These are phyloP conservation scores for Drosophila atroscutellata DNA, from an alignment of 2,888 invertebrate species.

Conservation along the genomic window DNA sequence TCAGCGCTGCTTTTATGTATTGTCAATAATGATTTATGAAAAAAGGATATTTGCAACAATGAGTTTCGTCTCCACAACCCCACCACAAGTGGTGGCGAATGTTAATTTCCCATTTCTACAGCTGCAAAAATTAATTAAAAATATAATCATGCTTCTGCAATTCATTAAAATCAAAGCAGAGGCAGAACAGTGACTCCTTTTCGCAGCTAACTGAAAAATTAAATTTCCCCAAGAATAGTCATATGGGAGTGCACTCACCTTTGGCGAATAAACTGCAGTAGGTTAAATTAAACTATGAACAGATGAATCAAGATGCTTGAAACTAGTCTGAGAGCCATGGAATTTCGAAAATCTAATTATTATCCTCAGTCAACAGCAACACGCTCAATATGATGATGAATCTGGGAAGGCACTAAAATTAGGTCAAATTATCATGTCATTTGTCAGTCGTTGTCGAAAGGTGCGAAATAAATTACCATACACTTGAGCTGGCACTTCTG, in stretches of 20 bases:
- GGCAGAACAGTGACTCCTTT: not conserved
- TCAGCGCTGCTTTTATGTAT: not conserved
- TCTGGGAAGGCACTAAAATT: slow-evolving; percentile 2
- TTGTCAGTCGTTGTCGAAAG: slow-evolving; percentile 35
- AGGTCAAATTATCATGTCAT: slow-evolving; percentile 43
- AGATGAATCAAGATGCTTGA: not conserved
- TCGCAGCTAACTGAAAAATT: not conserved
- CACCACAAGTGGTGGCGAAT: not conserved
- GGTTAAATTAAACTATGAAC: not conserved
- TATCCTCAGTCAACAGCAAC: slow-evolving; percentile 1
- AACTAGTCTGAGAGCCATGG: not conserved
- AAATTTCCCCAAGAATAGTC: not conserved
- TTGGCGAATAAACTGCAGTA: not conserved
- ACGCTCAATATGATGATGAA: slow-evolving; percentile 3
- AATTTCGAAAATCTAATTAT: slow-evolving; percentile 4
- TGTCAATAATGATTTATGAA: not conserved
- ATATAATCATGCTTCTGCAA: not conserved
- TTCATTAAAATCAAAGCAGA: not conserved
- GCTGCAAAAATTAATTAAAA: slow-evolving; percentile 10
- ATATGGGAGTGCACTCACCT: not conserved
- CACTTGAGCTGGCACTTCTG: slow-evolving; percentile 38
- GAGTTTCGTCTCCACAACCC: not conserved
- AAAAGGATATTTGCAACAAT: not conserved
- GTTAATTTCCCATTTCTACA: not conserved
- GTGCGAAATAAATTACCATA: slow-evolving; percentile 48